Conservation (phyloP, 2,113 vertebrate species). For the Mus spicilegus region DNA sequence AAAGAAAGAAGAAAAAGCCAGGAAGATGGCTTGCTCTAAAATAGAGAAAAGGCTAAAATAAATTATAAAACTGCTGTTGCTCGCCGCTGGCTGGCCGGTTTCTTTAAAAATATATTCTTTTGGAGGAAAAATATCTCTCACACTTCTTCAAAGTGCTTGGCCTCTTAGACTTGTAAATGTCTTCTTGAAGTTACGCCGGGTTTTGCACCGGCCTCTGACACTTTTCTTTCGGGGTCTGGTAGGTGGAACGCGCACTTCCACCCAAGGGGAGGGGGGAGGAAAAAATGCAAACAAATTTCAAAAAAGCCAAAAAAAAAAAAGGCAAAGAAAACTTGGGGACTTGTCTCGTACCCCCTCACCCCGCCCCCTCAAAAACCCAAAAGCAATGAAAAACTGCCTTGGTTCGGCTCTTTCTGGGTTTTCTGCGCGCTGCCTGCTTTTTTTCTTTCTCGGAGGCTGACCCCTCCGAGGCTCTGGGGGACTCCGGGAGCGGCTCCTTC, state of each 20-base stretch:
- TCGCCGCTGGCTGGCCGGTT: constrained; percentile 83
- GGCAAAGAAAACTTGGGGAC: constrained; percentile 83
- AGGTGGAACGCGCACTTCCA: constrained; percentile 88
- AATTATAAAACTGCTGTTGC: constrained; percentile 74
- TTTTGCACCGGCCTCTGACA: constrained; percentile 86
- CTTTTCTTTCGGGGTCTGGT: constrained; percentile 88
- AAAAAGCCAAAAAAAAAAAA: constrained; percentile 69
- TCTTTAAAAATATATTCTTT: constrained; percentile 85
- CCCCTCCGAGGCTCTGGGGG: constrained; percentile 87
- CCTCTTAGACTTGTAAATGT: constrained; percentile 88
- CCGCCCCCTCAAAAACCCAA: constrained; percentile 80
- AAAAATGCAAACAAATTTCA: constrained; percentile 75
- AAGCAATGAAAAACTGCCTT: constrained; percentile 78
- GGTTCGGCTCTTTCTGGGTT: constrained; percentile 70
- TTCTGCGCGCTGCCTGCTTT: constrained; percentile 73
- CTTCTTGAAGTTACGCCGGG: constrained; percentile 88
- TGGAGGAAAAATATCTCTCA: constrained; percentile 77
- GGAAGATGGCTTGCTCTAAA: constrained; percentile 66
- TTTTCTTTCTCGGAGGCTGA: constrained; percentile 83
- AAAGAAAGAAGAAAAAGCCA: constrained; percentile 58
- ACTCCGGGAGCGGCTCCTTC: constrained; percentile 88
- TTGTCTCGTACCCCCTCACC: constrained; percentile 79
- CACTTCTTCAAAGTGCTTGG: constrained; percentile 87
- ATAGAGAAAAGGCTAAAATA: constrained; percentile 70
- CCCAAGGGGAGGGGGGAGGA: constrained; percentile 38